Conservation (phyloP, 53 echinoderm and acorn worm genomes). For the Glandiceps talaboti region DNA sequence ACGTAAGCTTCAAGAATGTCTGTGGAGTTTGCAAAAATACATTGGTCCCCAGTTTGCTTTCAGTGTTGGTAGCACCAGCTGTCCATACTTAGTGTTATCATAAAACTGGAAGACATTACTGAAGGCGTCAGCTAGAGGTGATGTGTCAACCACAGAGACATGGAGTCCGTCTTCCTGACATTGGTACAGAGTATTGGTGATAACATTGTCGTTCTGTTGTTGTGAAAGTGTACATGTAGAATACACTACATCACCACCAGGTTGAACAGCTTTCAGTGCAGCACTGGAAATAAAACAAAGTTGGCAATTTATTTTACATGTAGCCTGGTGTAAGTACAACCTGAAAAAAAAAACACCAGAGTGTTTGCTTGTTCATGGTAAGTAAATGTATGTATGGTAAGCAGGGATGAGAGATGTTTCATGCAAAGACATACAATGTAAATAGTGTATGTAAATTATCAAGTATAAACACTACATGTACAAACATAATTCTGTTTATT, state of each 20-base stretch:
- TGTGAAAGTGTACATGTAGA: conserved; percentile 83
- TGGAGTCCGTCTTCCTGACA: conserved; percentile 44
- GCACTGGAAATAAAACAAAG: conserved; percentile 45
- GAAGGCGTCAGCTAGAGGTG: conserved; percentile 52
- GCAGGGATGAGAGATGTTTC: too few relatives aligned
- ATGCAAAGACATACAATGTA: too few relatives aligned
- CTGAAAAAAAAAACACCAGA: too few relatives aligned
- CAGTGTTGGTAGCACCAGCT: conserved; percentile 64
- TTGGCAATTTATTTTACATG: too few relatives aligned
- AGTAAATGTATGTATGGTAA: too few relatives aligned
- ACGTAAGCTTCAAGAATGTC: too few relatives aligned
- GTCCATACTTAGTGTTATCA: conserved; percentile 42
- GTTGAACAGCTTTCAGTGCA: conserved; percentile 58
- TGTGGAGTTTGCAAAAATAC: conserved; percentile 72
- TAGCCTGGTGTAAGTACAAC: too few relatives aligned
- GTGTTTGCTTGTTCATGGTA: too few relatives aligned
- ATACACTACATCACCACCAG: conserved; percentile 86
- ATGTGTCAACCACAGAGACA: conserved; percentile 70
- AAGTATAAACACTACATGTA: too few relatives aligned
- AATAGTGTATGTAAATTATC: too few relatives aligned
- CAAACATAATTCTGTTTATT: too few relatives aligned
- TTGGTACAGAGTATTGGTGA: conserved; percentile 46
- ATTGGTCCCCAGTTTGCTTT: conserved; percentile 78
- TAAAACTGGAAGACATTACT: conserved; percentile 53
- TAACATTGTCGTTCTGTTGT: conserved; percentile 80